These are phyloP conservation scores for Cosmorhoe ocellata DNA, from an alignment of 2,888 invertebrate species.

Conservation along the genomic window DNA sequence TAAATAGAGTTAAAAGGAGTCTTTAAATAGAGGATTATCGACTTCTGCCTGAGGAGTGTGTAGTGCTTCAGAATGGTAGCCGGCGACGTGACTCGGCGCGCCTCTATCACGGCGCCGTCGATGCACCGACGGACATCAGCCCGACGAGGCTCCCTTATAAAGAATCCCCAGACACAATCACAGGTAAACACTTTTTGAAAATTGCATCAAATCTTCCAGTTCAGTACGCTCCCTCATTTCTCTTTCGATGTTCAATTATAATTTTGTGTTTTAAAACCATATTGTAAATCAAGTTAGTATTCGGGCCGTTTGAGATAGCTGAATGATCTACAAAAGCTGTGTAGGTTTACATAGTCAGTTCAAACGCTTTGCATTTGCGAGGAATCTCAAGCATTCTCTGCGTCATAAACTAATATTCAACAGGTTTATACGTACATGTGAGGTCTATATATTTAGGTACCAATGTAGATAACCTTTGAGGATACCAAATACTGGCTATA, in stretches of 20 bases:
- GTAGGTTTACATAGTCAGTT: neutral
- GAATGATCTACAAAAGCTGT: neutral
- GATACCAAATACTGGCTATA: too few species aligned
- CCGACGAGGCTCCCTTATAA: conserved; percentile 82
- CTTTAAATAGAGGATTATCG: neutral
- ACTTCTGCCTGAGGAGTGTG: conserved; percentile 43
- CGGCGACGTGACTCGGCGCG: conserved; percentile 77
- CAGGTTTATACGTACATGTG: conserved; percentile 6
- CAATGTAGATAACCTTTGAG: too few species aligned
- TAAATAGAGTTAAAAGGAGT: too few species aligned
- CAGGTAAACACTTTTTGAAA: conserved; percentile 51
- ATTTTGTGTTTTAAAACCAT: too few species aligned
- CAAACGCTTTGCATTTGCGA: neutral
- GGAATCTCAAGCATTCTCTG: neutral
- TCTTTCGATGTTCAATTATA: too few species aligned
- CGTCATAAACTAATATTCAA: conserved; percentile 9
- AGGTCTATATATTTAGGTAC: neutral
- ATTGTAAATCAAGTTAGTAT: too few species aligned
- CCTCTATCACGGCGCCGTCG: conserved; percentile 77
- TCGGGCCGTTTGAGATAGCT: too few species aligned
- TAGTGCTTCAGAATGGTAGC: conserved; percentile 60
- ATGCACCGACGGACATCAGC: conserved; percentile 82
- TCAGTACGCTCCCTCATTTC: too few species aligned
- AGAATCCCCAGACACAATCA: conserved; percentile 77
- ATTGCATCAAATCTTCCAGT: too few species aligned